Evolutionary conservation across 92 coral and sea anemone species (phyloP).

Genomic region (Epizoanthus ramosus): DNA sequence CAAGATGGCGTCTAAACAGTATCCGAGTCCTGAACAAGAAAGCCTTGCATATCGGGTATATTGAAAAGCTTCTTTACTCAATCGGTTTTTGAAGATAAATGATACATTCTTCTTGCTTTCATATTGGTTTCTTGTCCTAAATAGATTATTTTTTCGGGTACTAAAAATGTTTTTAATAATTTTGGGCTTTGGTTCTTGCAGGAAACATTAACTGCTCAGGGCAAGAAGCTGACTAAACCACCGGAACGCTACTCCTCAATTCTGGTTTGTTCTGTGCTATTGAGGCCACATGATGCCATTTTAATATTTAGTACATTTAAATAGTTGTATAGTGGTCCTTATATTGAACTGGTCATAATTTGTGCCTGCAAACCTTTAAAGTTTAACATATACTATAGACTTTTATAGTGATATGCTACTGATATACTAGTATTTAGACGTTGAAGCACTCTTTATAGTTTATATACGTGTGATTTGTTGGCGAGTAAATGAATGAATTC

Average conservation of each 20-base stretch:
- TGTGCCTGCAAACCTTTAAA: too few relatives aligned
- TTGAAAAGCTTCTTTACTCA: neutral
- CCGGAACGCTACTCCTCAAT: constrained; percentile 67
- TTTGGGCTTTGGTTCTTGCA: neutral
- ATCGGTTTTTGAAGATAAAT: constrained; percentile 27
- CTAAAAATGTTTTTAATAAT: neutral
- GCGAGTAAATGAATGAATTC: too few relatives aligned
- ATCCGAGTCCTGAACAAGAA: constrained; percentile 73
- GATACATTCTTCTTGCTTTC: neutral
- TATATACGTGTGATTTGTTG: too few relatives aligned
- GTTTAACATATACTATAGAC: too few relatives aligned
- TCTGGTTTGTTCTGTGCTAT: constrained; percentile 60
- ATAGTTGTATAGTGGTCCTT: neutral
- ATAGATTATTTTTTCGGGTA: neutral
- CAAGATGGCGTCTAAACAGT: constrained; percentile 76
- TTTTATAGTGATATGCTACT: too few relatives aligned
- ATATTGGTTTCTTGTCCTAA: neutral
- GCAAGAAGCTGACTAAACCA: constrained; percentile 51
- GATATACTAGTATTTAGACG: too few relatives aligned
- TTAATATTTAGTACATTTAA: neutral
- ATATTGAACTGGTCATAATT: too few relatives aligned
- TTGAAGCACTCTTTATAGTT: too few relatives aligned
- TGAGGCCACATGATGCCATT: neutral
- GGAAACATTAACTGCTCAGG: constrained; percentile 56
- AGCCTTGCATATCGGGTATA: constrained; percentile 74